Percentiles rank a stretch among this genome's conserved stretches.
Evolutionary conservation across 2,797 vertebrate genomes (phyloP).

Genomic region (Melanotaenia parkinsoni): DNA sequence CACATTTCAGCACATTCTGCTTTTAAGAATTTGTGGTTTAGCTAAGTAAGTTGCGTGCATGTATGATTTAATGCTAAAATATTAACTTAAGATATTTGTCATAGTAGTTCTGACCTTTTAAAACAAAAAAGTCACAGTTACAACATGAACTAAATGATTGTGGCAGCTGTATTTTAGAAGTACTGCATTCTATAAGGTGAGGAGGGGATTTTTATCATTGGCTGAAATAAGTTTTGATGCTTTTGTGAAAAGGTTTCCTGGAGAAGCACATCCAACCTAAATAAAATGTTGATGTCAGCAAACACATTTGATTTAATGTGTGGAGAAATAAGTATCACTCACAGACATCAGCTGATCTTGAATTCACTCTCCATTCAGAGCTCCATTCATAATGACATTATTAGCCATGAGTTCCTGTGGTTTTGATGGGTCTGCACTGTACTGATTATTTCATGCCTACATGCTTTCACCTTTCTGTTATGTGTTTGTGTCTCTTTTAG

Average conservation of each 20-base stretch:
- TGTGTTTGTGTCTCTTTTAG: conserved; percentile 22
- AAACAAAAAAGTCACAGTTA: neutral
- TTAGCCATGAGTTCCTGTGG: conserved; percentile 69
- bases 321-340: conserved; percentile 12
- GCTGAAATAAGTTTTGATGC: neutral
- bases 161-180: neutral
- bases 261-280: conserved; percentile 3
- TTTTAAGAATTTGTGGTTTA: conserved; percentile 48
- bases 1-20: conserved; percentile 60
- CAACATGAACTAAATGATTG: neutral
- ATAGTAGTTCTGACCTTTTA: neutral
- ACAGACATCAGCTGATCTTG: conserved; percentile 23
- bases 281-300: neutral
- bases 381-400: conserved; percentile 74
- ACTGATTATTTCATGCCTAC: conserved; percentile 74
- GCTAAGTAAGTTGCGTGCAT: conserved; percentile 33
- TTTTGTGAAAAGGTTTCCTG: neutral
- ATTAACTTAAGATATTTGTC: neutral
- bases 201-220: neutral
- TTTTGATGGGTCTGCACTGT: conserved; percentile 71
- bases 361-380: conserved; percentile 29
- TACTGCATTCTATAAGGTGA: neutral
- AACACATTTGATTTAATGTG: conserved; percentile 5
- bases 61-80: conserved; percentile 37
- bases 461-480: conserved; percentile 72